Evolutionary conservation across 2,113 vertebrate genomes (phyloP).

Genomic region (Cranoglanis bouderius): DNA sequence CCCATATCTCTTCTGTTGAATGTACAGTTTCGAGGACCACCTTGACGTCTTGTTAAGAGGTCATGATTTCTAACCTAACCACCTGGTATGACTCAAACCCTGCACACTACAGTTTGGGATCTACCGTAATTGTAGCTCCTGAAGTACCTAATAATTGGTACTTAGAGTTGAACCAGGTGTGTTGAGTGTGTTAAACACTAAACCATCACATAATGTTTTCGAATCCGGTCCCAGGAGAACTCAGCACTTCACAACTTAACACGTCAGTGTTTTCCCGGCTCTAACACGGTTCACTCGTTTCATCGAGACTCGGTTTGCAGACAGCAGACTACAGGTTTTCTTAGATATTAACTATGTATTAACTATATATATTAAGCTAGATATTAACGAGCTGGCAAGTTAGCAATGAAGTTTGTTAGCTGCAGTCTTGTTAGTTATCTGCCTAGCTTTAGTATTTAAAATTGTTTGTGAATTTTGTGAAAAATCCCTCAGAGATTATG

Average conservation of each 20-base stretch:
- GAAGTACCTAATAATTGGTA: background rate
- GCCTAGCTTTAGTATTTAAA: background rate
- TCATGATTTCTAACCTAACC: background rate
- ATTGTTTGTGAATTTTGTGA: background rate
- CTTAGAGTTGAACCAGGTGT: constrained; percentile 16
- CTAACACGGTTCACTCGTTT: background rate
- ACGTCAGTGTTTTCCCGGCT: background rate
- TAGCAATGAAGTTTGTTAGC: background rate
- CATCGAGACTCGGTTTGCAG: background rate
- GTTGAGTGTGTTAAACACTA: background rate
- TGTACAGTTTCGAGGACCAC: background rate
- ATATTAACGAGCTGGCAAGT: background rate
- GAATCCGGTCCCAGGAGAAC: background rate
- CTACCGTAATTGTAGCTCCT: background rate
- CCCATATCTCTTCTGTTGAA: background rate
- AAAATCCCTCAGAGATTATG: background rate
- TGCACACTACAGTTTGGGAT: background rate
- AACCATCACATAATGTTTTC: background rate
- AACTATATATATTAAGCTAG: too few species aligned
- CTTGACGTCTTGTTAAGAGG: background rate
- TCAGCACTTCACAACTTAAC: background rate
- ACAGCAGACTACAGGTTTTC: background rate
- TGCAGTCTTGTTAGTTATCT: background rate
- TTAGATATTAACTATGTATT: too few species aligned
- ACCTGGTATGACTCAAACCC: background rate